Evolutionary conservation across 1,140 invertebrate genomes (phyloP).

Genomic region (Wiebesia pumilae): DNA sequence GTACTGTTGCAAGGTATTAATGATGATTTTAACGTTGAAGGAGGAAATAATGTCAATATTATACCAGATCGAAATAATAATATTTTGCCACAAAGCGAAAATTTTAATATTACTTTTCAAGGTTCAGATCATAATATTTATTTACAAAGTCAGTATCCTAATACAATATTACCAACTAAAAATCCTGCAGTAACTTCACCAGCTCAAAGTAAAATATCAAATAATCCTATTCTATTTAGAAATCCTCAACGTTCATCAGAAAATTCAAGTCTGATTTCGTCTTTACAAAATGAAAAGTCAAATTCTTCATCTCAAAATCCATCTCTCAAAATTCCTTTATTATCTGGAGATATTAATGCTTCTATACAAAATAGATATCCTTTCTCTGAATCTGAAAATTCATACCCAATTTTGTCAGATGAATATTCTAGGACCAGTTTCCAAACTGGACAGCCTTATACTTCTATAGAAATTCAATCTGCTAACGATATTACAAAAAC

Average conservation of each 20-base stretch:
- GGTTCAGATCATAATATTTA: background rate
- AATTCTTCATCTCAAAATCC: background rate
- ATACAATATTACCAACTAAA: background rate
- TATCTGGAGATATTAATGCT: background rate
- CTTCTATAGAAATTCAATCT: background rate
- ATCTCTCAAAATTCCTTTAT: background rate
- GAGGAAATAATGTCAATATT: background rate
- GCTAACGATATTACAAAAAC: background rate
- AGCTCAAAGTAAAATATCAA: background rate
- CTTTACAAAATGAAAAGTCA: background rate
- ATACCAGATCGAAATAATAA: background rate
- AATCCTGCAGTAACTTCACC: background rate
- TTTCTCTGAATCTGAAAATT: background rate
- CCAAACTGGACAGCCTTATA: background rate
- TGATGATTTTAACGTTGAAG: background rate
- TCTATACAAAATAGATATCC: background rate
- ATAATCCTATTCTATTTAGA: background rate
- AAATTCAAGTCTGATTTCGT: background rate
- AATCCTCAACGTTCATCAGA: background rate
- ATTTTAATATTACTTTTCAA: background rate
- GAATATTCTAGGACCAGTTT: background rate
- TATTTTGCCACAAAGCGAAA: background rate
- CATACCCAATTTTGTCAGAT: background rate
- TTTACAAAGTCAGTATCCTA: background rate
- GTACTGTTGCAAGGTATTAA: too few species aligned